Percentiles rank a stretch among this genome's conserved stretches.
phyloP scores from a whole-genome alignment of 2,888 invertebrate genomes.

The Thereva nobilitata region DNA sequence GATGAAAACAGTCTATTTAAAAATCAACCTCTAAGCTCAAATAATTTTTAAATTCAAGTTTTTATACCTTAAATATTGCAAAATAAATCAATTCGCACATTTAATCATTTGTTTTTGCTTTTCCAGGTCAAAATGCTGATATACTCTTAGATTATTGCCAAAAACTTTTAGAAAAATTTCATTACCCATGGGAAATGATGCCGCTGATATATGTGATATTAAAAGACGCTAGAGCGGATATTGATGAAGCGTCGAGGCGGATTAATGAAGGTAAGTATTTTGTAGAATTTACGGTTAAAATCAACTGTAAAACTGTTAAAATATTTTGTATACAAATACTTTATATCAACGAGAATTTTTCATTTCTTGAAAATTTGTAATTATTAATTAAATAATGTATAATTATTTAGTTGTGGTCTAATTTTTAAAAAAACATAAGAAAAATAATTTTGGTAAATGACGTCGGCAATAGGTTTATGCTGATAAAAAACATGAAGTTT shows the following conservation, averaged over 20 bases:
- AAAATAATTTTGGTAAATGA: too few species aligned
- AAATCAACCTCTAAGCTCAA: too few species aligned
- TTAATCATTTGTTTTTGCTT: neutral
- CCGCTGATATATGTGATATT: conserved; percentile 78
- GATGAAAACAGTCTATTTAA: too few species aligned
- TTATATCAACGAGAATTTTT: too few species aligned
- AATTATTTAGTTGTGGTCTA: too few species aligned
- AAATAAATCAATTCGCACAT: neutral
- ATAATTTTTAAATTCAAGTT: too few species aligned
- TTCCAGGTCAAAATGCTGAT: conserved; percentile 61
- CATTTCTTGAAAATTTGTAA: too few species aligned
- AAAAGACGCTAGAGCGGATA: conserved; percentile 73
- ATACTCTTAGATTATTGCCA: conserved; percentile 73
- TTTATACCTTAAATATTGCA: neutral
- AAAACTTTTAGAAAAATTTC: conserved; percentile 74
- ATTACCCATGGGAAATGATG: conserved; percentile 80
- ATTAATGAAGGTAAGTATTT: conserved; percentile 73
- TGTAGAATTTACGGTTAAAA: neutral
- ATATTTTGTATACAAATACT: too few species aligned
- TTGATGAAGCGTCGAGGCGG: conserved; percentile 74
- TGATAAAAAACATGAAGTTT: too few species aligned
- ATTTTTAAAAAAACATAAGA: neutral
- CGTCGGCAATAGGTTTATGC: too few species aligned
- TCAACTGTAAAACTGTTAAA: too few species aligned
- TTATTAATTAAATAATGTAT: too few species aligned